phyloP scores from a whole-genome alignment of 2,113 vertebrate species.

The Callipepla californica region DNA sequence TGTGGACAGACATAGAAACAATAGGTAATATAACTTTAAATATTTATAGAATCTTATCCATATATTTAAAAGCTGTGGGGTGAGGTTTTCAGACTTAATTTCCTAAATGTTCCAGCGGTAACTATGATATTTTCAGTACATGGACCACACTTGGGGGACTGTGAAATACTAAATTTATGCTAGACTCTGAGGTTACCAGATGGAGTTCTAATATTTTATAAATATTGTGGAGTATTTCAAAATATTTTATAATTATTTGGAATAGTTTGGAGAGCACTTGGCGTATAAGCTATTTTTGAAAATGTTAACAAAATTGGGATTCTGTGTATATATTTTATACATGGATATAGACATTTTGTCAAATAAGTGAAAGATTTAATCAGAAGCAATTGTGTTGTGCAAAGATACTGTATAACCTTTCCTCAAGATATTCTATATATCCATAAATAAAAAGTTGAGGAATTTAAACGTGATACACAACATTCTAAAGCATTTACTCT shows the following conservation, averaged over 20 bases:
- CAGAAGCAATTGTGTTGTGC: neutral
- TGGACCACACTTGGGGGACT: neutral
- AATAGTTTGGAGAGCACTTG: neutral
- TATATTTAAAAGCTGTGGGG: neutral
- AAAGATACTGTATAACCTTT: neutral
- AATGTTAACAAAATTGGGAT: neutral
- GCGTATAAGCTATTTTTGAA: neutral
- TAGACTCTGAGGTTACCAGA: neutral
- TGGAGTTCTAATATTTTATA: neutral
- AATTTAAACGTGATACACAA: neutral
- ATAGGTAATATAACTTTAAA: neutral
- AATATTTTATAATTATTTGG: neutral
- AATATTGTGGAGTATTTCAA: neutral
- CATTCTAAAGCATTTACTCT: neutral
- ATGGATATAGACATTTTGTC: neutral
- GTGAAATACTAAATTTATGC: neutral
- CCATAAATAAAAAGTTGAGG: neutral
- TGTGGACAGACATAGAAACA: neutral
- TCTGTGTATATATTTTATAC: neutral
- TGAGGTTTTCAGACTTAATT: neutral
- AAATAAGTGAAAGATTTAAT: neutral
- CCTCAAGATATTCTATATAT: neutral
- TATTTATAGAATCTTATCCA: neutral
- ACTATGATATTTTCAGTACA: accelerated
- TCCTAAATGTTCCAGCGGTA: neutral